Base-by-base conservation (phyloP, 2,888 invertebrate genomes). In the Ischnus inquisitorius region DNA sequence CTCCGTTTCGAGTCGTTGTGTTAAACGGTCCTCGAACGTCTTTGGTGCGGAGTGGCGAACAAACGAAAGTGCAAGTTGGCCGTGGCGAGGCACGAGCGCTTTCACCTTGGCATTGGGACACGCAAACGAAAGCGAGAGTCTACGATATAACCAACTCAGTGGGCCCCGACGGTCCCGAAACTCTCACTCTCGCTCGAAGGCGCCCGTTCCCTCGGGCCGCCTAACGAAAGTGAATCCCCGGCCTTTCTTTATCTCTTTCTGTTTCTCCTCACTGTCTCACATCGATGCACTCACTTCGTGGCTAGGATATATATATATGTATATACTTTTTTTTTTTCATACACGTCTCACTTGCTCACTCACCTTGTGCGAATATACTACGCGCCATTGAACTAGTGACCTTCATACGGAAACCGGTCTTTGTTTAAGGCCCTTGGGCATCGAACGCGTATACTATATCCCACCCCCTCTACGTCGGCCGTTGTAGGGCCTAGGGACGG, bases 351-450 rank as follows among this genome's bases (percentile, higher is more conserved):
- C 69, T 48, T 25, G 16, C 67, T 81, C 68, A 62, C 77, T 79
- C 78, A 25, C 48, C 48, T 34, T 41, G 43, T 65, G 79, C 69
- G 74, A 77, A 74, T 84, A 77, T 72, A 82, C 82, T 83, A 83
- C 86, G 87, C 90, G 90, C 89, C 90, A 88, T 91, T 92, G 92
- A 92, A 92, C 93, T 89, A 93, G 91, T 92, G 92, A 93, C 93
- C 93, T 93, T 93, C 92, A 92, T 92, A 92, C 88, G 88, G 88
- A 88, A 93, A 93, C 93, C 93, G 93, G 93, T 93, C 91, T 90
- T 89, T 88, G 90, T 91, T 90, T 90, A 62, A 86, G 83, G 84
- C 82, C 85, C 83, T 84, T 79, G 78, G 64, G 82, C 72, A 65
- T 34, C 74, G 74, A 79, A 82, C 74, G 76, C 79, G 67, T 69